Conservation (phyloP, 2,113 vertebrate genomes). For the Glaucomys volans region DNA sequence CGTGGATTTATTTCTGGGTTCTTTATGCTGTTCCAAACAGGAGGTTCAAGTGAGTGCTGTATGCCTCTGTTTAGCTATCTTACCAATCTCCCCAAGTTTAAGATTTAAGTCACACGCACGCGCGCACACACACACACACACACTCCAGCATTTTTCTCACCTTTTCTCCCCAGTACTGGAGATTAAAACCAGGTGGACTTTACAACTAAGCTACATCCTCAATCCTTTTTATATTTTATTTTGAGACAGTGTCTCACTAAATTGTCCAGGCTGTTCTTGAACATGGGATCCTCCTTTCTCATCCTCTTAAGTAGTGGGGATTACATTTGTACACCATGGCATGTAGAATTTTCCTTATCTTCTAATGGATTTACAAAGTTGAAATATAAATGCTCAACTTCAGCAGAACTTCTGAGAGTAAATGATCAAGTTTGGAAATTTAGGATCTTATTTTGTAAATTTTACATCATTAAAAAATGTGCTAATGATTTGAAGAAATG, state of each 20-base stretch:
- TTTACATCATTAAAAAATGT: conserved; percentile 26
- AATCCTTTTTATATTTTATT: neutral
- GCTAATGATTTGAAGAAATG: neutral
- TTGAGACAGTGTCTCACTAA: neutral
- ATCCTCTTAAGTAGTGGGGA: neutral
- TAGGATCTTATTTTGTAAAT: neutral
- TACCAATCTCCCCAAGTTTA: neutral
- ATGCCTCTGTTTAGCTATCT: too few relatives aligned
- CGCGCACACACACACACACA: too few relatives aligned
- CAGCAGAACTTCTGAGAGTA: neutral
- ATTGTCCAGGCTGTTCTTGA: neutral
- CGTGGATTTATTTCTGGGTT: too few relatives aligned
- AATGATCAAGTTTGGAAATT: neutral
- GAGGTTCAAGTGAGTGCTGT: neutral
- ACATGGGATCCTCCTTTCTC: neutral
- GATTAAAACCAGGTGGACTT: neutral
- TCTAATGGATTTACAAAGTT: neutral
- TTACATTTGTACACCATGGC: neutral
- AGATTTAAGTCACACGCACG: neutral
- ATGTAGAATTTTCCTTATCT: neutral
- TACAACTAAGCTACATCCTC: neutral
- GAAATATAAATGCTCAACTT: neutral
- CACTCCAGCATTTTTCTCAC: neutral
- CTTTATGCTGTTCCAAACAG: too few relatives aligned
- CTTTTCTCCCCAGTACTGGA: too few relatives aligned